Base-by-base conservation (phyloP, 2,113 vertebrate species). In the Chaenogobius annularis region DNA sequence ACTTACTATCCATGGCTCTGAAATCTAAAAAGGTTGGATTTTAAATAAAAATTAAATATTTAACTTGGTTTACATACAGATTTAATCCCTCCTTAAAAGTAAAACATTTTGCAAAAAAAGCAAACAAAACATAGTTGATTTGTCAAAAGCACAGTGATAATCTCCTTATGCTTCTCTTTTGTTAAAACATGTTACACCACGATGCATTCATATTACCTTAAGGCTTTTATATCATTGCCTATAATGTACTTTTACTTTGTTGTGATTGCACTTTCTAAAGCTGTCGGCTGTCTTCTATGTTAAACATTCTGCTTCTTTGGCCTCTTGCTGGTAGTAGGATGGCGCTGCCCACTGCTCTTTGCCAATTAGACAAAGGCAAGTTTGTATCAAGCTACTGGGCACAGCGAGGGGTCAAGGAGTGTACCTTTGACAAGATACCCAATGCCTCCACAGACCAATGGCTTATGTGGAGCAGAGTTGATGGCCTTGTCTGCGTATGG, bases 331-430 rank as follows among this genome's bases (percentile, higher is more conserved):
- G 66, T 64, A 69, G 71, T 83, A 79, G 66, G 70, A 55, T 48
- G 66, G 63, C 66, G 73, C 78, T 66, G 73, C 87, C 73, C 73
- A 70, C 88, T 85, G 87, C 75, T 88, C 56, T 66, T 37, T 75
- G 78, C 92, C 91, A 92, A 92, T 92, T 94, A 92, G 75, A 72
- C 59, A 62, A 74, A 81, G 81, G 74, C 26, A 46, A 84, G 82
- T 70, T 69, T 35, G 19, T 85, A 68, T 84, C 84, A 70, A 74
- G 79, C 80, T 81, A 58, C 23, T 81, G 87, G 85, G 84, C 91
- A 85, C 90, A 89, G 88, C 73, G 63, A 89, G 90, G 84, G 88
- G 86, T 92, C 85, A 87, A 71, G 66, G 71, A 76, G 78, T 70
- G 44, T 88, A 73, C 69, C 70, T 26, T 74, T 78, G 85, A 87